These are phyloP conservation scores for Crocidura indochinensis DNA, from an alignment of 2,797 vertebrate genomes.

Conservation along the genomic window DNA sequence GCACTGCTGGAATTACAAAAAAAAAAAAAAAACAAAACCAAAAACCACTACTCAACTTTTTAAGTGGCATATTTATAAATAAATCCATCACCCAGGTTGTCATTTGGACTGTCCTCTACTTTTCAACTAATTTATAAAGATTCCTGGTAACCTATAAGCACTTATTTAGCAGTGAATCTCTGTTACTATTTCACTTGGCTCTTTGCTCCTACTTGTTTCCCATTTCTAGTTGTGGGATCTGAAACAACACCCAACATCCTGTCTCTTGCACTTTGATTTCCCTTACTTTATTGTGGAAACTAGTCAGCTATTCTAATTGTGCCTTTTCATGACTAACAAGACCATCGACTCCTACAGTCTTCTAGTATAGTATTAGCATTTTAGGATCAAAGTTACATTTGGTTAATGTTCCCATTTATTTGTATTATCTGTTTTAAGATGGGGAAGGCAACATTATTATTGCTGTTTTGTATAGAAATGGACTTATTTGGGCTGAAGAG, in stretches of 20 bases:
- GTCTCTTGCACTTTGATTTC: no score
- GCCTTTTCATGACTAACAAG: background rate
- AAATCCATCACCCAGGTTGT: slow-evolving; percentile 23
- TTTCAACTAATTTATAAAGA: slow-evolving; percentile 27
- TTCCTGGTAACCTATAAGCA: background rate
- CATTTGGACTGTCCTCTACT: slow-evolving; percentile 34
- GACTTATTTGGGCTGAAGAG: no score
- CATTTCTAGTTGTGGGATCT: no score
- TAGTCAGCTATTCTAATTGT: background rate
- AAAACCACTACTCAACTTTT: no score
- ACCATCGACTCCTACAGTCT: background rate
- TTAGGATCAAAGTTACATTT: slow-evolving; percentile 25
- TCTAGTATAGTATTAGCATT: slow-evolving; percentile 8
- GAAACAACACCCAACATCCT: background rate
- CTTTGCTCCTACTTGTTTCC: no score
- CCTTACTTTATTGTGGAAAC: no score
- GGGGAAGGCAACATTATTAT: background rate
- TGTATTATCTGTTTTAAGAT: background rate
- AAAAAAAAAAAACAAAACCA: no score
- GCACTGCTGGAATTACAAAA: no score
- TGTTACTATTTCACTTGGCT: slow-evolving; percentile 3
- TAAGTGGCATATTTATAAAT: slow-evolving; percentile 35
- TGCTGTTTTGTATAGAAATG: slow-evolving; percentile 30
- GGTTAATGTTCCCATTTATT: background rate
- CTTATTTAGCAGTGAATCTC: slow-evolving; percentile 31